phyloP scores from a whole-genome alignment of 2,888 invertebrate species.

The Parnassius mnemosyne region DNA sequence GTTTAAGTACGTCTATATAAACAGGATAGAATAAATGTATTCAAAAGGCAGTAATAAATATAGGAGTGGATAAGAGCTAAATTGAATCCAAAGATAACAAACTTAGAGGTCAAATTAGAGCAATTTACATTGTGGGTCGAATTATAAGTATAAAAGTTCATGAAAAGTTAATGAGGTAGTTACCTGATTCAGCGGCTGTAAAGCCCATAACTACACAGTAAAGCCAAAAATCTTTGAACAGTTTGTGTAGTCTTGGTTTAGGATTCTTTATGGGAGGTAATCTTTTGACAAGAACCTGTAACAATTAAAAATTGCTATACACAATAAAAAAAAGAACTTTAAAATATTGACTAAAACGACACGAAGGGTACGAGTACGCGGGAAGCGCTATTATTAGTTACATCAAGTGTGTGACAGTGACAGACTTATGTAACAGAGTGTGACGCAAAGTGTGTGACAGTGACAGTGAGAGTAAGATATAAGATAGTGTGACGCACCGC shows the following conservation, averaged over 20 bases:
- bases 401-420: too few species aligned
- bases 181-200: slow-evolving; percentile 89
- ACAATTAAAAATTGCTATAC: slow-evolving; percentile 8
- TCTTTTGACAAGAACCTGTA: slow-evolving; percentile 85
- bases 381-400: too few species aligned
- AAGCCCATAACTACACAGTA: slow-evolving; percentile 99
- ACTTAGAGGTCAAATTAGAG: slow-evolving; percentile 34
- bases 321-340: background rate
- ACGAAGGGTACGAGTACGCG: too few species aligned
- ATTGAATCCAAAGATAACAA: slow-evolving; percentile 35
- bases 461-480: too few species aligned
- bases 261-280: slow-evolving; percentile 95
- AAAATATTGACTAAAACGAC: background rate
- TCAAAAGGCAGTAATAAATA: slow-evolving; percentile 27
- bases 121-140: slow-evolving; percentile 39
- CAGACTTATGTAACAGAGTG: too few species aligned
- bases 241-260: slow-evolving; percentile 93
- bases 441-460: too few species aligned
- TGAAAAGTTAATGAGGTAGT: slow-evolving; percentile 30
- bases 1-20: slow-evolving; percentile 62
- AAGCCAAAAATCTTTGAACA: slow-evolving; percentile 99
- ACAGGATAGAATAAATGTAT: slow-evolving; percentile 30
- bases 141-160: slow-evolving; percentile 31
- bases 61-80: slow-evolving; percentile 33
- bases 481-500: slow-evolving; percentile 81